Conservation (phyloP, 2,113 vertebrate species). For the Odocoileus virginianus region DNA sequence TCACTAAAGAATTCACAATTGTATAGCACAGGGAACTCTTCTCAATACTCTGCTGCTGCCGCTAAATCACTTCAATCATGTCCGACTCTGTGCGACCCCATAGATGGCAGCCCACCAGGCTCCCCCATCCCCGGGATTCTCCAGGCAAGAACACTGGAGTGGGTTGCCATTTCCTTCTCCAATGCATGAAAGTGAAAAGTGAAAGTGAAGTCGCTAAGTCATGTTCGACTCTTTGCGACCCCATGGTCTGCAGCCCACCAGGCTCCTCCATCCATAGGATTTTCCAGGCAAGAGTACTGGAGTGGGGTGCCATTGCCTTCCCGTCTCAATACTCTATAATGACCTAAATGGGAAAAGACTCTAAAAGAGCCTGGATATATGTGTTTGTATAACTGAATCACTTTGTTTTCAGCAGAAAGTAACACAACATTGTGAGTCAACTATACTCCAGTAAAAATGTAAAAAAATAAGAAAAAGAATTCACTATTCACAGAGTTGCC, state of each 20-base stretch:
- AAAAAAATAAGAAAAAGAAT: background rate
- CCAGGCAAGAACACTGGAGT: too few species aligned
- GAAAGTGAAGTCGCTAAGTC: too few species aligned
- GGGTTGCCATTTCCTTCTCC: too few species aligned
- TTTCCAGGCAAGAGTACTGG: background rate
- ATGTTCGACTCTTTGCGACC: accelerated
- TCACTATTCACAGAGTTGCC: background rate
- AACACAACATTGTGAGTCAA: background rate
- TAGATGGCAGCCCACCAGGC: background rate
- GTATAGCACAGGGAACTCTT: background rate
- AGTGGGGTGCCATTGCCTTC: background rate
- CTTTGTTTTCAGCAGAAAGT: background rate
- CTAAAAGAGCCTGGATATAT: background rate
- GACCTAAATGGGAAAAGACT: background rate
- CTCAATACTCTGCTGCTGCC: background rate
- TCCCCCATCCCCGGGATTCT: too few species aligned
- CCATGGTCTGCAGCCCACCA: background rate
- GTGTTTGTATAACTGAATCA: background rate
- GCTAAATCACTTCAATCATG: background rate
- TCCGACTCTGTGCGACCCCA: background rate
- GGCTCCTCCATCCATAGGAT: background rate
- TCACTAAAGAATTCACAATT: background rate
- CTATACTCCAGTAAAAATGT: background rate
- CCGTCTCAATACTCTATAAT: background rate
- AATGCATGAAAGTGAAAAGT: too few species aligned